A percentile compares a stretch with the other conserved stretches of the same genome.
Evolutionary conservation across 2,888 invertebrate species (phyloP).

Genomic region (Brachyopa scutellaris): DNA sequence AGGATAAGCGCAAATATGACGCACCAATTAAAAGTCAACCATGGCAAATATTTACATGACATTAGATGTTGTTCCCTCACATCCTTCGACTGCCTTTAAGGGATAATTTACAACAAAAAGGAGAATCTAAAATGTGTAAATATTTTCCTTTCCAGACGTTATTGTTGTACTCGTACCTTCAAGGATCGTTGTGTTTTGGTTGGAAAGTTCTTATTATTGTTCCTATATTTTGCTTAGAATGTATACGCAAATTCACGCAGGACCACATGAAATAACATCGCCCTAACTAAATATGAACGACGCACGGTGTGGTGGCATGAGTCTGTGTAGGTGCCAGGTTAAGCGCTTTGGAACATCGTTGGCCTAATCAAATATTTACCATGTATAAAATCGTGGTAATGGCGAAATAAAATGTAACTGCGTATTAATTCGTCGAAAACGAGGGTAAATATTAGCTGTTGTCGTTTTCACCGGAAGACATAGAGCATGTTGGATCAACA

Average conservation of each 20-base stretch:
- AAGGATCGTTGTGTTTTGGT: constrained; percentile 37
- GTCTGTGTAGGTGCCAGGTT: no score
- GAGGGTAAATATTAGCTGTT: constrained; percentile 12
- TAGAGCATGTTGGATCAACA: neutral
- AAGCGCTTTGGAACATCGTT: constrained; percentile 36
- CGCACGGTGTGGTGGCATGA: neutral
- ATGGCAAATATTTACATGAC: constrained; percentile 66
- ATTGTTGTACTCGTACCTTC: constrained; percentile 29
- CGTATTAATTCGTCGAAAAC: constrained; percentile 25
- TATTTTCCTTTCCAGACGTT: constrained; percentile 40
- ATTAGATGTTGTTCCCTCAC: constrained; percentile 44
- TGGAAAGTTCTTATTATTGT: constrained; percentile 32
- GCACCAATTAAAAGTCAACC: constrained; percentile 70
- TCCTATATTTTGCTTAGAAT: constrained; percentile 23
- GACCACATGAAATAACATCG: constrained; percentile 46
- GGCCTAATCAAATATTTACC: constrained; percentile 57
- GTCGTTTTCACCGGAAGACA: neutral
- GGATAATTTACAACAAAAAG: constrained; percentile 15
- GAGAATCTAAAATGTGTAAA: constrained; percentile 24
- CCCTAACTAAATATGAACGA: neutral
- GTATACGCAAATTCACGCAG: constrained; percentile 50
- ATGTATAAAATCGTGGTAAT: constrained; percentile 1
- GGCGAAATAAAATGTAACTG: constrained; percentile 34
- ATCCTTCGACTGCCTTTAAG: neutral
- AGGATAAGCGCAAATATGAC: constrained; percentile 54